phyloP scores from a whole-genome alignment of 2,888 invertebrate genomes.

The Drosophila meridionalis region DNA sequence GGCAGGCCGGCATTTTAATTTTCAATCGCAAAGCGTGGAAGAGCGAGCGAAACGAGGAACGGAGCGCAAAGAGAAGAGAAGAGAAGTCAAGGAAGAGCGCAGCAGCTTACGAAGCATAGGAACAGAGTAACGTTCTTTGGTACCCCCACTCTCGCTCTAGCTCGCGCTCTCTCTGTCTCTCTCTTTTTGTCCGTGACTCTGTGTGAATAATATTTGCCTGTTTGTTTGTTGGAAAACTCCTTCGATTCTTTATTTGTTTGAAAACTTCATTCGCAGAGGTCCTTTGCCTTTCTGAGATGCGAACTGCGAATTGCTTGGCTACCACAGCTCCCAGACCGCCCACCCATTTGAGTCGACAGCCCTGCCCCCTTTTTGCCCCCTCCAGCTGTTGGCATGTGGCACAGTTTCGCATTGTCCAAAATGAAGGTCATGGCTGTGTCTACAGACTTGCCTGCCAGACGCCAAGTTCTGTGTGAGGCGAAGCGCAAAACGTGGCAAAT shows the following conservation, averaged over 20 bases:
- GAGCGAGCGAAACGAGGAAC: not conserved
- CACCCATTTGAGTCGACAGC: not conserved
- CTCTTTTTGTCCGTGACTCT: slow-evolving; percentile 16
- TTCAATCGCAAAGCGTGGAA: slow-evolving; percentile 20
- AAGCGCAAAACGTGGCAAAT: slow-evolving; percentile 44
- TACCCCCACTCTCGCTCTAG: not conserved
- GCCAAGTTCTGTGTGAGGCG: slow-evolving; percentile 35
- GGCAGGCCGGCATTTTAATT: slow-evolving; percentile 66
- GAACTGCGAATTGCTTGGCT: slow-evolving; percentile 16
- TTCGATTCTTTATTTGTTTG: slow-evolving; percentile 41
- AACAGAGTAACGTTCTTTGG: not conserved
- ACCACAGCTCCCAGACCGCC: not conserved
- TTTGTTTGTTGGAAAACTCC: slow-evolving; percentile 35
- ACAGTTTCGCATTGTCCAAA: slow-evolving; percentile 58
- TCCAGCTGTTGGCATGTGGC: slow-evolving; percentile 45
- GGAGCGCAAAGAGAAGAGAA: not conserved
- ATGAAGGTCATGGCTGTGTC: slow-evolving; percentile 52
- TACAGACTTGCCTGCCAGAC: slow-evolving; percentile 43
- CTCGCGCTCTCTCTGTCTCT: slow-evolving; percentile 1
- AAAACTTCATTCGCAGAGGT: slow-evolving; percentile 30
- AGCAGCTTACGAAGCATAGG: not conserved
- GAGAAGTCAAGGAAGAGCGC: not conserved
- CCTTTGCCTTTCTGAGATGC: slow-evolving; percentile 15
- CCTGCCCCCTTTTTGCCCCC: not conserved
- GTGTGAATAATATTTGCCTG: slow-evolving; percentile 34